Evolutionary conservation across 2,113 vertebrate genomes (phyloP), one percentile per base, ranked within the genome.

Genomic region (Camelus dromedarius): DNA sequence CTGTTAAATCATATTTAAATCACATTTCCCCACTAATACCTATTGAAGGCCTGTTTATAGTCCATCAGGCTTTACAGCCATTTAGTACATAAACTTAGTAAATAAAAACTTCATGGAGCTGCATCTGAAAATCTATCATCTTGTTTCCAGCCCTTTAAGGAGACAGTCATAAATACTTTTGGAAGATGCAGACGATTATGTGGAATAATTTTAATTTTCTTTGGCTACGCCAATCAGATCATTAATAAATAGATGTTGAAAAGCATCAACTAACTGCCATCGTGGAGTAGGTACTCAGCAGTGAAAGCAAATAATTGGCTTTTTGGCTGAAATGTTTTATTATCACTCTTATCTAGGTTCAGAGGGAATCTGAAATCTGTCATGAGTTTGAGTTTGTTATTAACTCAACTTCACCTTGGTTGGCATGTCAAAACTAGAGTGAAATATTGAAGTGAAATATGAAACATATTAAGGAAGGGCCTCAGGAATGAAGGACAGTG

Each of bases 221-320:
- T 75, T 73, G 77, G 81, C 73, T 92, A 14, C 87, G 84, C 66
- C 35, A 20, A 32, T 94, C 54, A 86, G 22, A 70, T 95, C 86
- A 64, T 89, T 97, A 97, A 86, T 80, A 96, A 96, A 72, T 86
- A 73, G 50, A 81, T 85, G 75, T 93, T 93, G 70, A 72, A 95
- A 97, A 89, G 83, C 48, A 12, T 92, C 54, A 14, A 56, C 24
- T 69, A 88, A 95, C 93, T 92, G 72, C 5, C 32, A 4, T 96
- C 84, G 32, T 9, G n/a, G 72, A 84, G 35, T 38, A 60, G 48
- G 46, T 16, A 66, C 30, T 72, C 5, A 8, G 14, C 15, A 12
- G 10, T 50, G 48, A 89, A 80, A 93, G 58, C 60, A 52, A 84
- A 58, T 82, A 75, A 91, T 58, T 58, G 91, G 83, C 64, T 52